These are phyloP conservation scores for Antheraea pernyi DNA, from an alignment of 1,140 invertebrate species.

Conservation along the genomic window DNA sequence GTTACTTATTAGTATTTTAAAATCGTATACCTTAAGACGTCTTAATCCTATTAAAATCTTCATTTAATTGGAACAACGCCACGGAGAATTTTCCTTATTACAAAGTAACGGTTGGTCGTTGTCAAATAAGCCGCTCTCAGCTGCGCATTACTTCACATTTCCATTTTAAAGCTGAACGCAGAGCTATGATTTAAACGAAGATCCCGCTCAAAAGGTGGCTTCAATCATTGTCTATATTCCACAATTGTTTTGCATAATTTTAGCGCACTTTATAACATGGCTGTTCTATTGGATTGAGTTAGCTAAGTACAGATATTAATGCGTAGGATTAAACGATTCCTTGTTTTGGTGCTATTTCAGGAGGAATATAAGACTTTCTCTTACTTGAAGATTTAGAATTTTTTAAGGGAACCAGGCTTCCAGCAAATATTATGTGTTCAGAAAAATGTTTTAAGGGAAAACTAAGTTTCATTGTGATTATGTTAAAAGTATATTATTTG, in stretches of 20 bases:
- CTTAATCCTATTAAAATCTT: conserved; percentile 6
- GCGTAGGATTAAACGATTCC: too few relatives aligned
- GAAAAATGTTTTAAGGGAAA: too few relatives aligned
- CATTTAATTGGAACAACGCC: conserved; percentile 26
- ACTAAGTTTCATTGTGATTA: too few relatives aligned
- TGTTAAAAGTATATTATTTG: too few relatives aligned
- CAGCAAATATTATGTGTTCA: too few relatives aligned
- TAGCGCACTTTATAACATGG: too few relatives aligned
- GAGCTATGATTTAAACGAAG: conserved; percentile 27
- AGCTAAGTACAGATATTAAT: too few relatives aligned
- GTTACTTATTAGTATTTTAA: neutral
- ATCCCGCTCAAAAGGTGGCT: conserved; percentile 26
- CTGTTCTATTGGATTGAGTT: too few relatives aligned
- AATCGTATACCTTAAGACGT: neutral
- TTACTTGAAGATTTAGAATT: too few relatives aligned
- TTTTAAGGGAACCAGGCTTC: too few relatives aligned
- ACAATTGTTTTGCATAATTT: neutral
- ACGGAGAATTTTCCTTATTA: conserved; percentile 18
- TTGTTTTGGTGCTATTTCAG: too few relatives aligned
- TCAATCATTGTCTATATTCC: conserved; percentile 2
- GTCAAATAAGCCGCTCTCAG: conserved; percentile 27
- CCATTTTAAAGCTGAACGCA: conserved; percentile 30
- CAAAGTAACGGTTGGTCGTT: conserved; percentile 18
- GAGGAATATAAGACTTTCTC: too few relatives aligned
- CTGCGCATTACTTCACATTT: conserved; percentile 31